Evolutionary conservation across 2,888 invertebrate genomes (phyloP).

Genomic region (Drosophila melanosoma): DNA sequence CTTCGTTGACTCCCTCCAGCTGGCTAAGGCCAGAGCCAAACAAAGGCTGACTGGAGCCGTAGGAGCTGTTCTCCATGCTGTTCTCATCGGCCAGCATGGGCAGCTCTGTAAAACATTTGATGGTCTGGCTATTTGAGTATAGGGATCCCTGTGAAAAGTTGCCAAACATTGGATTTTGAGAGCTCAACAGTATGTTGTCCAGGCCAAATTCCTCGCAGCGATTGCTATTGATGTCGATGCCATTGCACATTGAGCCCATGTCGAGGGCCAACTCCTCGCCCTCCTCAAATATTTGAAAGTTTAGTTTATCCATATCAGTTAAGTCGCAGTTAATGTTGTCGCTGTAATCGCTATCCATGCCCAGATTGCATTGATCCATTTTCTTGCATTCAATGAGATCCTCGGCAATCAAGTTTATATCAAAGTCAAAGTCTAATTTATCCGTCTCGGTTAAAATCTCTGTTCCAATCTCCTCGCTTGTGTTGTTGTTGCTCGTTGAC

Average conservation of each 20-base stretch:
- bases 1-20: conserved; percentile 23
- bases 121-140: conserved; percentile 38
- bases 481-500: conserved; percentile 65
- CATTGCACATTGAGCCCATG: conserved; percentile 36
- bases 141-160: conserved; percentile 40
- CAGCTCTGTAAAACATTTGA: conserved; percentile 47
- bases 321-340: conserved; percentile 46
- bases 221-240: conserved; percentile 40
- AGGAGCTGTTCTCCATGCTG: conserved; percentile 41
- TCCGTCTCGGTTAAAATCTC: conserved; percentile 67
- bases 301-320: conserved; percentile 26
- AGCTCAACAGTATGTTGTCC: conserved; percentile 20
- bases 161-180: conserved; percentile 48
- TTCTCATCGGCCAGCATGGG: conserved; percentile 52
- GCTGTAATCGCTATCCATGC: conserved; percentile 46
- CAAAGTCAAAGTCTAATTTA: conserved; percentile 81
- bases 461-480: conserved; percentile 67
- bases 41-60: conserved; percentile 53
- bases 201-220: conserved; percentile 18
- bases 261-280: conserved; percentile 51
- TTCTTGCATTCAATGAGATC: conserved; percentile 61
- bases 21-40: conserved; percentile 54
- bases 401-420: conserved; percentile 81
- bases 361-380: conserved; percentile 65
- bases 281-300: conserved; percentile 13